phyloP scores from a whole-genome alignment of 2,113 vertebrate genomes.

The Elaphurus davidianus region DNA sequence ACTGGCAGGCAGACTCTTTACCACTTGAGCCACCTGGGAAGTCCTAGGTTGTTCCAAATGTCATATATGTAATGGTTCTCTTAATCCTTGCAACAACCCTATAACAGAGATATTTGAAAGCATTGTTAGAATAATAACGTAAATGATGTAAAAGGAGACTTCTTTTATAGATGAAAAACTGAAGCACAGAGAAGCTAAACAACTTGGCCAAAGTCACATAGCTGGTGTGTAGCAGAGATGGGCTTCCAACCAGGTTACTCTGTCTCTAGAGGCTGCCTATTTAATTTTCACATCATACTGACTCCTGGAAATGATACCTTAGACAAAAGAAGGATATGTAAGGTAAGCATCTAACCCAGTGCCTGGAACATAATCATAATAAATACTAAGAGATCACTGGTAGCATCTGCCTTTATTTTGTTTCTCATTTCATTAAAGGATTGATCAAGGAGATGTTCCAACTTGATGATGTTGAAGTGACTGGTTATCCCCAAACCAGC shows the following conservation, averaged over 20 bases:
- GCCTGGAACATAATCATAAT: not conserved
- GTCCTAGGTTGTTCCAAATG: not conserved
- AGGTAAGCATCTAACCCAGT: not conserved
- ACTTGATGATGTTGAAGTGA: not conserved
- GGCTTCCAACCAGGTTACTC: not conserved
- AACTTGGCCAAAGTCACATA: not conserved
- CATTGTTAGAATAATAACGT: not conserved
- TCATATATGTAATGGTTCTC: not conserved
- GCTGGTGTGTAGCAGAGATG: accelerated
- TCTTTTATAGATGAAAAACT: not conserved
- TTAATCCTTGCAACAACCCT: not conserved
- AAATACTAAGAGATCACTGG: not conserved
- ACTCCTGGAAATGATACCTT: accelerated
- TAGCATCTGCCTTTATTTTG: not conserved
- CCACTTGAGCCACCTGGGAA: not conserved
- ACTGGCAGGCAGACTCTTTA: not conserved
- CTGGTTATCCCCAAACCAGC: not conserved
- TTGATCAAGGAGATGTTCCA: not conserved
- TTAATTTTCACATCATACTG: not conserved
- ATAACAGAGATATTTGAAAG: not conserved
- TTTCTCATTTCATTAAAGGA: not conserved
- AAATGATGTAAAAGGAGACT: not conserved
- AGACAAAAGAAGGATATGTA: not conserved
- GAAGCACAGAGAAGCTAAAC: not conserved
- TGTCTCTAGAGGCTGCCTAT: not conserved